These are phyloP conservation scores for Climacteris rufus DNA, from an alignment of 2,113 vertebrate genomes.

Conservation along the genomic window DNA sequence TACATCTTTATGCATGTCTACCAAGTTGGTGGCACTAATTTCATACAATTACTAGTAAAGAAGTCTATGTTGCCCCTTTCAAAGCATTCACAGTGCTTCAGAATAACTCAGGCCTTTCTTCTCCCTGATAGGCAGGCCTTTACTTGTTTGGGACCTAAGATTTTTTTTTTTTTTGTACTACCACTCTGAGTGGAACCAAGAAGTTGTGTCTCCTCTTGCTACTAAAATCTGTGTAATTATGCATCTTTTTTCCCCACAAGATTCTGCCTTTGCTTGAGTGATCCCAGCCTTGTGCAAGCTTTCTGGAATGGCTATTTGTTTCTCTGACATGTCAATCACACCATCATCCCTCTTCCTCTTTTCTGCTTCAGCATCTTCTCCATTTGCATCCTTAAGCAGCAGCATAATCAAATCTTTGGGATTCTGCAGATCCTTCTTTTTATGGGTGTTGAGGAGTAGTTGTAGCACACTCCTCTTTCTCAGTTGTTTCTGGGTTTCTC, in stretches of 20 bases:
- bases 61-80: neutral
- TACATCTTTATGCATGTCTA: neutral
- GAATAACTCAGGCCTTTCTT: neutral
- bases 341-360: neutral
- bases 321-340: neutral
- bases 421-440: neutral
- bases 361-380: neutral
- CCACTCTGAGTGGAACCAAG: neutral
- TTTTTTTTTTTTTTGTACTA: neutral
- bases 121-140: neutral
- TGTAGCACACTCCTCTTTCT: neutral
- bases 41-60: neutral
- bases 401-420: neutral
- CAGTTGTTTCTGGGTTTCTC: neutral
- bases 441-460: neutral
- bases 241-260: neutral
- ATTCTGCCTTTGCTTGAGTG: neutral
- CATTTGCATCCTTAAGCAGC: neutral
- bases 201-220: neutral
- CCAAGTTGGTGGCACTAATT: neutral
- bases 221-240: neutral
- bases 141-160: neutral
- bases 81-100: neutral
- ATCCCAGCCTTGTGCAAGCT: neutral
- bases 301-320: neutral